Base-by-base conservation (phyloP, 1,140 invertebrate genomes). In the Formica exsecta region DNA sequence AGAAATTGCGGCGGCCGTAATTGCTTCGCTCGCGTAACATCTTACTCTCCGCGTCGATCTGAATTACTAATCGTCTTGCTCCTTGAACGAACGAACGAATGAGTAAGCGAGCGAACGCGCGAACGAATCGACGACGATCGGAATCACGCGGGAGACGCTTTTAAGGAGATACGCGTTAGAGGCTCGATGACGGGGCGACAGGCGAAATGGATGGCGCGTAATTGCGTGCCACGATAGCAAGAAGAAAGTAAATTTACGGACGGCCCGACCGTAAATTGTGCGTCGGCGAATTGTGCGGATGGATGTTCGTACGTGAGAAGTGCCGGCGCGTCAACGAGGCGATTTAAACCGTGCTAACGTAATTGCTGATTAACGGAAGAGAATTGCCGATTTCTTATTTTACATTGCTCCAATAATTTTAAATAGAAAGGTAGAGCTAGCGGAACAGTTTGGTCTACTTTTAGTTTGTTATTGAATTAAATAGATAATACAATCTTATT, bases 41-140 rank as follows among this genome's bases (percentile, higher is more conserved):
- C 91, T 92, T 87, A 92, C 71, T 92, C 68, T 73, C 51, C 36
- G 74, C 73, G 87, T 59, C 75, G 89, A 91, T 92, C 87, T 87
- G 91, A 91, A 91, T 91, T 85, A 87, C 87, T 90, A 91, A 91
- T 91, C 86, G 86, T 61, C 16, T 5, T 9, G 62, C 54, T 41
- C 32, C 66, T 64, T n/a, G 41, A 86, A 32, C 32, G 71, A 61
- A 11, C 62, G 51, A 22, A 19, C 70, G 62, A 62, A 44, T 75
- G 84, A 77, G 32, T 13, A 59, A 85, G 38, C 71, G 75, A 66
- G 54, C 73, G 32, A 79, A n/a, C 66, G 80, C 8, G 36, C 25
- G 68, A 29, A 36, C 61, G 29, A 5, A 64, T 48, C 51, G 75
- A n/a, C 61, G 48, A 79, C 22, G 83, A 19, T 79, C 48, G 83